phyloP scores from a whole-genome alignment of 2,113 vertebrate genomes.

The Gallinago media region DNA sequence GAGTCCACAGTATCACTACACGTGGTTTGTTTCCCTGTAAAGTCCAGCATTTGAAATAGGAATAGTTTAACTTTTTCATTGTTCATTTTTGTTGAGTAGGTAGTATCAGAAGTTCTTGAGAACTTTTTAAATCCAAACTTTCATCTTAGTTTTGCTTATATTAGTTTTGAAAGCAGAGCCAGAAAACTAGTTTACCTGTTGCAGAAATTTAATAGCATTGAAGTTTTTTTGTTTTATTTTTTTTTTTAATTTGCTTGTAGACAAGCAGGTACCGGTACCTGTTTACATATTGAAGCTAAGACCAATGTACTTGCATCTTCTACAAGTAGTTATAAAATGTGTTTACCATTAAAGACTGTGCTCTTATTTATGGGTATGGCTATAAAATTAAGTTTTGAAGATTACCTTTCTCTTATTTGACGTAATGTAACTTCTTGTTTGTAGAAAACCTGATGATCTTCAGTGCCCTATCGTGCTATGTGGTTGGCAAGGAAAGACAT shows the following conservation, averaged over 20 bases:
- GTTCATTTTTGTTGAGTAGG: not conserved
- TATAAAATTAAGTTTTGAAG: not conserved
- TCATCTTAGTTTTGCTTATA: not conserved
- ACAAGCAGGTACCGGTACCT: not conserved
- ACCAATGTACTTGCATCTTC: not conserved
- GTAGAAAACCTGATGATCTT: slow-evolving; percentile 83
- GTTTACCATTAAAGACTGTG: not conserved
- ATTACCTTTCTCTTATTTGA: not conserved
- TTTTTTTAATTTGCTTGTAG: not conserved
- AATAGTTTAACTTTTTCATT: not conserved
- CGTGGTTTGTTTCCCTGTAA: not conserved
- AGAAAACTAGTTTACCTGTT: not conserved
- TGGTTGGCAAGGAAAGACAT: slow-evolving; percentile 96
- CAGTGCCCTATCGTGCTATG: slow-evolving; percentile 95
- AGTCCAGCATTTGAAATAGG: not conserved
- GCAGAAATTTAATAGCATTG: not conserved
- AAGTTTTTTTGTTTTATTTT: not conserved
- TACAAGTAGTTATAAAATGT: not conserved
- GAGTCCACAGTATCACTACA: not conserved
- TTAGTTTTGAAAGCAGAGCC: not conserved
- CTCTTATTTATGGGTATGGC: not conserved
- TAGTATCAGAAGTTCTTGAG: not conserved
- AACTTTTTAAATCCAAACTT: not conserved
- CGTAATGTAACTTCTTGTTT: not conserved
- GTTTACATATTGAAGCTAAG: not conserved